Percentiles rank a stretch among this genome's conserved stretches.
phyloP scores from a whole-genome alignment of 2,888 invertebrate genomes.

The Rhagonycha fulva region DNA sequence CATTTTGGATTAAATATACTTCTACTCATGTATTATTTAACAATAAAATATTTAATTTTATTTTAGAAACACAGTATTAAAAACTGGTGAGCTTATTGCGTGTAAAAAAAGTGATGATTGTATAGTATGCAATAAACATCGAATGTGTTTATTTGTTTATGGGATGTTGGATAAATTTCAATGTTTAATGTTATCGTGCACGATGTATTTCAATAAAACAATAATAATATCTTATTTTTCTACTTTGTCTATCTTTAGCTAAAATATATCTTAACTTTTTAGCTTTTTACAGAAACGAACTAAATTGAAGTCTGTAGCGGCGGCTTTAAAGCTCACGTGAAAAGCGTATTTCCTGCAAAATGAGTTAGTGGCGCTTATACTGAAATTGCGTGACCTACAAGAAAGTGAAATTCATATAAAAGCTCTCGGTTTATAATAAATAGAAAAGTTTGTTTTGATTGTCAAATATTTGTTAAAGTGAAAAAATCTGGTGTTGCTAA shows the following conservation, averaged over 20 bases:
- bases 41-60: neutral
- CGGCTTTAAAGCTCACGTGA: conserved; percentile 15
- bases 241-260: neutral
- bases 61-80: neutral
- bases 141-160: neutral
- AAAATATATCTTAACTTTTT: conserved; percentile 4
- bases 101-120: neutral
- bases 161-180: neutral
- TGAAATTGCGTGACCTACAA: conserved; percentile 19
- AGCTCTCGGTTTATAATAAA: conserved; percentile 12
- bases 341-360: conserved; percentile 10
- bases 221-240: neutral
- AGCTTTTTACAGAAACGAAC: neutral
- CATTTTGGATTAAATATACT: neutral
- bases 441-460: conserved; percentile 16
- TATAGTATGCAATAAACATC: neutral
- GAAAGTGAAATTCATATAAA: conserved; percentile 8
- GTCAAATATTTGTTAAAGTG: conserved; percentile 13
- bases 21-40: neutral
- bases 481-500: neutral
- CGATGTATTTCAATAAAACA: conserved; percentile 6
- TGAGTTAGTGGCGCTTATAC: conserved; percentile 9
- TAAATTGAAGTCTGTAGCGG: conserved; percentile 7
- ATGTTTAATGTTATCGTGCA: conserved; percentile 12
- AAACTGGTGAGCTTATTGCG: neutral